phyloP scores from a whole-genome alignment of 2,888 invertebrate species.

The Linnaemya tessellans region DNA sequence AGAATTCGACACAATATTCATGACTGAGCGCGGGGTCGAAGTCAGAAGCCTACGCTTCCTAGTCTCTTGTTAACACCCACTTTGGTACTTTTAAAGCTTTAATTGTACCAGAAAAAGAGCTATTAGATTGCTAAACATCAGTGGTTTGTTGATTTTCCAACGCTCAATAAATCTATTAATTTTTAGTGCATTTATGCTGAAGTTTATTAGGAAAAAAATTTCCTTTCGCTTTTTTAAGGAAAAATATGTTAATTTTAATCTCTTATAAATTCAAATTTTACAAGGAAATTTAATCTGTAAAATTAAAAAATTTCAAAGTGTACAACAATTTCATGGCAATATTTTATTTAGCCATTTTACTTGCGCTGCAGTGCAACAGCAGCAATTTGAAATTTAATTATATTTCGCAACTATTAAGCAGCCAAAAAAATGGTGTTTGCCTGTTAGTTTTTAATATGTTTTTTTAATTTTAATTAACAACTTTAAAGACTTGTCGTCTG shows the following conservation, averaged over 20 bases:
- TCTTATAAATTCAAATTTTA: conserved; percentile 37
- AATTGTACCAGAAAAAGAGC: too few relatives aligned
- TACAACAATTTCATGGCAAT: background rate
- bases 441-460: background rate
- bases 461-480: conserved; percentile 36
- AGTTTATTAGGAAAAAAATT: conserved; percentile 32
- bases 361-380: background rate
- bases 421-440: background rate
- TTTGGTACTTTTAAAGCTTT: too few relatives aligned
- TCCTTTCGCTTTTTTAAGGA: conserved; percentile 68
- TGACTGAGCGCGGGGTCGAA: too few relatives aligned
- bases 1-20: too few relatives aligned
- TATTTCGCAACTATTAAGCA: conserved; percentile 30
- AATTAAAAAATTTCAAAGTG: conserved; percentile 16
- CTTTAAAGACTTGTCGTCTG: conserved; percentile 55
- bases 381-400: conserved; percentile 10
- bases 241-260: conserved; percentile 17
- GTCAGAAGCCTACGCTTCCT: too few relatives aligned
- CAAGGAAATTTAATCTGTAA: conserved; percentile 50
- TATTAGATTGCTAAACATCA: too few relatives aligned
- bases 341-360: conserved; percentile 28
- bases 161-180: too few relatives aligned
- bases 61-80: too few relatives aligned
- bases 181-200: background rate
- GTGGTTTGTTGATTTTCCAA: too few relatives aligned